Evolutionary conservation across 2,888 invertebrate genomes (phyloP), one percentile per base, ranked within the genome.

Genomic region (Pycnomerus fuliginosus): DNA sequence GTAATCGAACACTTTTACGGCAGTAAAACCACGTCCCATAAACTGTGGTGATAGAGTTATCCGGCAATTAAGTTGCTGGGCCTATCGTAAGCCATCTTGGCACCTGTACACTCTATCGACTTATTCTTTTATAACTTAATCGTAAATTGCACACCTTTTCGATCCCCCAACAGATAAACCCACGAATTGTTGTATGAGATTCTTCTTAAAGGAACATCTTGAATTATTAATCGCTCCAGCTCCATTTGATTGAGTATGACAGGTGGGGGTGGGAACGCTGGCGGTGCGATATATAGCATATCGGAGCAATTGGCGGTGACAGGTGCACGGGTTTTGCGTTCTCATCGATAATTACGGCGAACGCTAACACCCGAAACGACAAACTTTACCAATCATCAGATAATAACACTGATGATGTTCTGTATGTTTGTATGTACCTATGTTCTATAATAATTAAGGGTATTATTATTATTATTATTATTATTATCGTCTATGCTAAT

Each of bases 21-120:
- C 48, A 48, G 44, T 56, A 53, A 56, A 56, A 55, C 47, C 38
- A 52, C 44, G 44, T 33, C 46, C 44, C 55, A 52, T 61, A 60
- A 62, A 62, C 58, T 53, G 56, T 52, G 52, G 52, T 57, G 59
- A 62, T 61, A 58, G 58, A 62, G 61, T 60, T 58, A 58, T 62
- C 56, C 57, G 52, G 55, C 58, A 61, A 60, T 60, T 58, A 60
- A 62, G 56, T 49, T 29, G 53, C 50, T 43, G 44, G 52, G 51
- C 38, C 53, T 53, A 59, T 43, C 49, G 45, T 24, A 45, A 49
- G 45, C 50, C 53, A 56, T 60, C 56, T 55, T 55, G 60, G 56
- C 62, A 63, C 63, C 63, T 63, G 63, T 29, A 38, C 28, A 25
- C 11, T 22, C 27, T 22, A 35, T 29, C 41, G 32, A 29, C 28